Conservation (phyloP, 2,113 vertebrate species). For the Rallus limicola region DNA sequence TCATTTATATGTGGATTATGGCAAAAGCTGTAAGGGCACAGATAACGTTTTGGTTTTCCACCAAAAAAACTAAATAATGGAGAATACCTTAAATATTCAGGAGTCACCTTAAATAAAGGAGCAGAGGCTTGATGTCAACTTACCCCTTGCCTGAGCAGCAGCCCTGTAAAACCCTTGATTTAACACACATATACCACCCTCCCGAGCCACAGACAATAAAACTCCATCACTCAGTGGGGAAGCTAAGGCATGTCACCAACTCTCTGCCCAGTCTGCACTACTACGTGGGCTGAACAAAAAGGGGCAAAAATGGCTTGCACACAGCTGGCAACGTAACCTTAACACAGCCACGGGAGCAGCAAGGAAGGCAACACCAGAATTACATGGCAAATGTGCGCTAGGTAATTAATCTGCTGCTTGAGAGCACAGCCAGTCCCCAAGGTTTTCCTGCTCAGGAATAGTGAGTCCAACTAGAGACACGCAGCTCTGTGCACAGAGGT, state of each 20-base stretch:
- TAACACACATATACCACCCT: background rate
- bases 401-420: no score
- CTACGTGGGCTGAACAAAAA: background rate
- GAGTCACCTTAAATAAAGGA: constrained; percentile 35
- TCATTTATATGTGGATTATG: constrained; percentile 73
- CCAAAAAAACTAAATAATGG: background rate
- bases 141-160: background rate
- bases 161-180: background rate
- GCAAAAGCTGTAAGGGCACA: constrained; percentile 48
- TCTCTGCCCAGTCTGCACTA: background rate
- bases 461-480: background rate
- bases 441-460: background rate
- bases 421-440: background rate
- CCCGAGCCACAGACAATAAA: background rate
- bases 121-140: background rate
- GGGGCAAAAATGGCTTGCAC: background rate
- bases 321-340: background rate
- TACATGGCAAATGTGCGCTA: accelerated
- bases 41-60: constrained; percentile 52
- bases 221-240: background rate
- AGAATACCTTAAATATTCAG: constrained; percentile 3
- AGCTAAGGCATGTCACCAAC: background rate
- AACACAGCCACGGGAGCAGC: background rate
- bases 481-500: background rate
- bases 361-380: background rate